Evolutionary conservation across 2,888 invertebrate genomes (phyloP).

Genomic region (Eilema caniola): DNA sequence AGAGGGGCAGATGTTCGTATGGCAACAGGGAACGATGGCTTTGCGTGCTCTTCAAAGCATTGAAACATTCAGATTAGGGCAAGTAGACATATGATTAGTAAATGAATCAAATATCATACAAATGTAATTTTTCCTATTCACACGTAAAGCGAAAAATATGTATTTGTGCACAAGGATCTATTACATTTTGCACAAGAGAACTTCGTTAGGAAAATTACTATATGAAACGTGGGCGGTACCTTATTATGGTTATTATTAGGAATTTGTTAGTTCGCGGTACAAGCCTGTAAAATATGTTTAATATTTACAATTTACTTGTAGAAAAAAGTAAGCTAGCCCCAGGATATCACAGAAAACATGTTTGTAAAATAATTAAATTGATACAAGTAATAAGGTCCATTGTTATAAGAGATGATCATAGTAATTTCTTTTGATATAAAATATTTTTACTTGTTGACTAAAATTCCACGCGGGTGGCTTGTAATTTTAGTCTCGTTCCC

Average conservation of each 20-base stretch:
- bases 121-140: neutral
- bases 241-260: too few relatives aligned
- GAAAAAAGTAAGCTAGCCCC: neutral
- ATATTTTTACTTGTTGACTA: too few relatives aligned
- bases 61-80: too few relatives aligned
- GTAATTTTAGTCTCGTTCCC: too few relatives aligned
- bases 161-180: neutral
- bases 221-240: neutral
- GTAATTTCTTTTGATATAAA: too few relatives aligned
- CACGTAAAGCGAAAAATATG: neutral
- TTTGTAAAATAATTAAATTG: too few relatives aligned
- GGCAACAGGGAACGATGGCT: too few relatives aligned
- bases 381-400: neutral
- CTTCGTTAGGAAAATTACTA: conserved; percentile 17
- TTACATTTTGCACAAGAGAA: conserved; percentile 1
- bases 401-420: neutral
- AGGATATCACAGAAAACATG: neutral
- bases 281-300: neutral
- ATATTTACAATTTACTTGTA: neutral
- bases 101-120: neutral
- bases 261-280: neutral
- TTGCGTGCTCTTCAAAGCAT: too few relatives aligned
- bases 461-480: too few relatives aligned
- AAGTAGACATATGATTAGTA: neutral
- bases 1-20: too few relatives aligned